Evolutionary conservation across 2,797 vertebrate genomes (phyloP).

Genomic region (Enteromius mattozi): DNA sequence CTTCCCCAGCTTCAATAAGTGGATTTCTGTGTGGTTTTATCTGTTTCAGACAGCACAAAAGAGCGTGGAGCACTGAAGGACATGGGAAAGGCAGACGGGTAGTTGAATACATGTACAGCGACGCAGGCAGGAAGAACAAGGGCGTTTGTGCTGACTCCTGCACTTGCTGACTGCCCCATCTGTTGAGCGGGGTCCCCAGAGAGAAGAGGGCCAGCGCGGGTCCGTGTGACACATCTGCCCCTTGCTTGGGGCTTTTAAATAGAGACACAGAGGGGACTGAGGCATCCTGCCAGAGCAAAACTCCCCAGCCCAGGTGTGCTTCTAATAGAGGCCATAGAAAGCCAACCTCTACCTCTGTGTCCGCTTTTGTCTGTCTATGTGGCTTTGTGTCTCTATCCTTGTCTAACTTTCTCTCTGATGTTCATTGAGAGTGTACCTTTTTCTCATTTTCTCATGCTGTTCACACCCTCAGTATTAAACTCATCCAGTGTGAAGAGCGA

Average conservation of each 20-base stretch:
- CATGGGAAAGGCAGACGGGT: slow-evolving; percentile 47
- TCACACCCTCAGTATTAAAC: slow-evolving; percentile 44
- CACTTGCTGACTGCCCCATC: slow-evolving; percentile 76
- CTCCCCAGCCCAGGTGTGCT: slow-evolving; percentile 47
- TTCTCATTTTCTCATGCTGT: slow-evolving; percentile 39
- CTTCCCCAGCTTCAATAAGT: background rate
- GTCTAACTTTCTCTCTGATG: slow-evolving; percentile 6
- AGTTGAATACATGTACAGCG: slow-evolving; percentile 54
- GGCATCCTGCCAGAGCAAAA: slow-evolving; percentile 29
- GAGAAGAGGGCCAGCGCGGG: slow-evolving; percentile 72
- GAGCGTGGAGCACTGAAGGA: slow-evolving; percentile 55
- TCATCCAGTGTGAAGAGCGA: slow-evolving; percentile 39
- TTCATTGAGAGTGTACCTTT: slow-evolving; percentile 14
- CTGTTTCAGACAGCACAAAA: slow-evolving; percentile 43
- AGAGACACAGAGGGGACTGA: slow-evolving; percentile 43
- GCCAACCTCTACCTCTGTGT: slow-evolving; percentile 16
- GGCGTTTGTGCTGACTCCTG: slow-evolving; percentile 74
- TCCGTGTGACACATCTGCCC: slow-evolving; percentile 77
- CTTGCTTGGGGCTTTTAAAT: slow-evolving; percentile 58
- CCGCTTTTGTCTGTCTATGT: slow-evolving; percentile 12
- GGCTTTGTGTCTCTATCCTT: slow-evolving; percentile 36
- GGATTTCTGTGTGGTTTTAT: background rate
- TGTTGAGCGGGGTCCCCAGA: slow-evolving; percentile 76
- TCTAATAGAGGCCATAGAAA: slow-evolving; percentile 37
- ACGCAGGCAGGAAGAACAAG: slow-evolving; percentile 42